These are phyloP conservation scores for Carcina quercana DNA, from an alignment of 2,888 invertebrate species.

Conservation along the genomic window DNA sequence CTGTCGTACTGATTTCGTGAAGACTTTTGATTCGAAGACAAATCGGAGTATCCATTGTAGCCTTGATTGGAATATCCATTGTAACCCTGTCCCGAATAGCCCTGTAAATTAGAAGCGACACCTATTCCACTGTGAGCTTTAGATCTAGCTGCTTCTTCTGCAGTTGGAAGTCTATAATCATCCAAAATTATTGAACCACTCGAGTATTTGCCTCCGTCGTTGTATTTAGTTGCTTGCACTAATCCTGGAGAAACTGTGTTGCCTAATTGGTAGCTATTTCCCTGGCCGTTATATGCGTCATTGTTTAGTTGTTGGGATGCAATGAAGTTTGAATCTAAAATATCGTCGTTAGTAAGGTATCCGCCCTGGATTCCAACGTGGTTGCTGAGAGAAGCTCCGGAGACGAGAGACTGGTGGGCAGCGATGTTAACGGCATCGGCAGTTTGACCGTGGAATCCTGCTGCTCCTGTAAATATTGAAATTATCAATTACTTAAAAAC, in stretches of 20 bases:
- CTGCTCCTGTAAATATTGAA: slow-evolving; percentile 42
- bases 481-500: neutral
- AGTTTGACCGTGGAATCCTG: slow-evolving; percentile 61
- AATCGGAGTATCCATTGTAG: slow-evolving; percentile 8
- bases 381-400: slow-evolving; percentile 60
- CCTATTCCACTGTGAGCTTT: slow-evolving; percentile 8
- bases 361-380: slow-evolving; percentile 61
- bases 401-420: slow-evolving; percentile 59
- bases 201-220: slow-evolving; percentile 41
- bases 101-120: slow-evolving; percentile 8
- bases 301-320: slow-evolving; percentile 36
- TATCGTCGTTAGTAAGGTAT: slow-evolving; percentile 42
- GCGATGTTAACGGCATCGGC: slow-evolving; percentile 64
- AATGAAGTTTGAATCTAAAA: slow-evolving; percentile 54
- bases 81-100: slow-evolving; percentile 6
- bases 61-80: slow-evolving; percentile 3
- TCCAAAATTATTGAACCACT: slow-evolving; percentile 61
- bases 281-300: slow-evolving; percentile 20
- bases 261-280: slow-evolving; percentile 27
- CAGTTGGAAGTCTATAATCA: slow-evolving; percentile 53
- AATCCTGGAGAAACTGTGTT: slow-evolving; percentile 29
- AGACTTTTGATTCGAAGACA: slow-evolving; percentile 7
- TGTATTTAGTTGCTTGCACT: slow-evolving; percentile 46
- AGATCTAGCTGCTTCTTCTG: slow-evolving; percentile 24
- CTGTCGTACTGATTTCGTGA: slow-evolving; percentile 26